Conservation (phyloP, 2,113 vertebrate genomes). For the Sorex araneus region DNA sequence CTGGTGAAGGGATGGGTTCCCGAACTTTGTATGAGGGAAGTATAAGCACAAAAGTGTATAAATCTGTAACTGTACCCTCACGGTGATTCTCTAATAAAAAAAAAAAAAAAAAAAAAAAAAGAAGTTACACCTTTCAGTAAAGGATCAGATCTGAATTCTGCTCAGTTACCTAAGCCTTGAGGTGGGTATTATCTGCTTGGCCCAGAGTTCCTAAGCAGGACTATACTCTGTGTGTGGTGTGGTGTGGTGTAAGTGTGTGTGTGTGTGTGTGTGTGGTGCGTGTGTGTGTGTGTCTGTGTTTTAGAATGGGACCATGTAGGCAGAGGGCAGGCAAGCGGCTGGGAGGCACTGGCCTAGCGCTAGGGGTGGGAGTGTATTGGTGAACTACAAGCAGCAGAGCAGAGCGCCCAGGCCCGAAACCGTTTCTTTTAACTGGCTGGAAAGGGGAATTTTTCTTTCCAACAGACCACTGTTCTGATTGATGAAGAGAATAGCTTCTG, state of each 20-base stretch:
- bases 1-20: too few species aligned
- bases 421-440: slow-evolving; percentile 50
- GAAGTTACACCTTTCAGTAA: neutral
- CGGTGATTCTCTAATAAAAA: too few species aligned
- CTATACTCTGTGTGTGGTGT: neutral
- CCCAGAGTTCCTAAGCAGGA: neutral
- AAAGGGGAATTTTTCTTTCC: slow-evolving; percentile 74
- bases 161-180: too few species aligned
- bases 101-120: too few species aligned
- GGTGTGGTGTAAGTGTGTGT: too few species aligned
- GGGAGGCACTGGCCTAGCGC: neutral
- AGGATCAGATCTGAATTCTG: neutral
- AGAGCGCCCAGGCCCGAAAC: slow-evolving; percentile 45
- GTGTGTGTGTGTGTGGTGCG: too few species aligned
- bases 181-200: neutral
- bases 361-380: neutral
- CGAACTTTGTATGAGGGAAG: too few species aligned
- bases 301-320: too few species aligned
- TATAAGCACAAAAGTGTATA: too few species aligned
- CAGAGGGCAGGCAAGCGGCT: rapidly evolving
- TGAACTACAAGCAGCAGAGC: neutral
- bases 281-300: neutral
- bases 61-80: too few species aligned
- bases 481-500: slow-evolving; percentile 70
- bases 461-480: slow-evolving; percentile 78